Conservation (phyloP, 2,113 vertebrate species). For the Tilapia sparmanii region DNA sequence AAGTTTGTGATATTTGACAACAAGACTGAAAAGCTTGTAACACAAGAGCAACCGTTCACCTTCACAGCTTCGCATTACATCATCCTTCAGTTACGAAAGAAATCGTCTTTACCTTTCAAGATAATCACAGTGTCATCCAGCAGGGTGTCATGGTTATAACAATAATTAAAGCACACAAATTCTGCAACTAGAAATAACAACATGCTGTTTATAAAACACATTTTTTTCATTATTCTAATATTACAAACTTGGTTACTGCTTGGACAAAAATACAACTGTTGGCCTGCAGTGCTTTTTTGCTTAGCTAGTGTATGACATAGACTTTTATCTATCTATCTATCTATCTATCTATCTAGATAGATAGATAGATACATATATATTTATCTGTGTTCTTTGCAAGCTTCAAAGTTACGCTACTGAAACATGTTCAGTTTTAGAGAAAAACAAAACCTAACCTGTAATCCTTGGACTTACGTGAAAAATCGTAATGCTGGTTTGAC, state of each 20-base stretch:
- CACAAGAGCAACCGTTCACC: background rate
- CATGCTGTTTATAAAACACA: background rate
- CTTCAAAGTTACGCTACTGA: background rate
- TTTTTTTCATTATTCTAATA: background rate
- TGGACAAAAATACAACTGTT: background rate
- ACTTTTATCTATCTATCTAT: no score
- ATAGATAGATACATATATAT: no score
- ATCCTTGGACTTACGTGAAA: background rate
- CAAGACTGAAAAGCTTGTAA: background rate
- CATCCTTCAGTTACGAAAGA: background rate
- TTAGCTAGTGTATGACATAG: background rate
- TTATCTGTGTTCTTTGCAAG: background rate
- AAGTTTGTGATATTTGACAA: background rate
- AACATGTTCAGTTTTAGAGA: background rate
- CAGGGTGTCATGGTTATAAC: background rate
- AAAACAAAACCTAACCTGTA: background rate
- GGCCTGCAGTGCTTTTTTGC: background rate
- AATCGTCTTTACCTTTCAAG: background rate
- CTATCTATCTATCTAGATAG: no score
- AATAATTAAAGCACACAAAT: background rate
- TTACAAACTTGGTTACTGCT: background rate
- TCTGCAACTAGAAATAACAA: background rate
- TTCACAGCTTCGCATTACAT: background rate
- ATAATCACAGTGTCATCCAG: background rate
- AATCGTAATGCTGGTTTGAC: background rate